Evolutionary conservation across 2,113 vertebrate genomes (phyloP).

Genomic region (Pluvianellus socialis): DNA sequence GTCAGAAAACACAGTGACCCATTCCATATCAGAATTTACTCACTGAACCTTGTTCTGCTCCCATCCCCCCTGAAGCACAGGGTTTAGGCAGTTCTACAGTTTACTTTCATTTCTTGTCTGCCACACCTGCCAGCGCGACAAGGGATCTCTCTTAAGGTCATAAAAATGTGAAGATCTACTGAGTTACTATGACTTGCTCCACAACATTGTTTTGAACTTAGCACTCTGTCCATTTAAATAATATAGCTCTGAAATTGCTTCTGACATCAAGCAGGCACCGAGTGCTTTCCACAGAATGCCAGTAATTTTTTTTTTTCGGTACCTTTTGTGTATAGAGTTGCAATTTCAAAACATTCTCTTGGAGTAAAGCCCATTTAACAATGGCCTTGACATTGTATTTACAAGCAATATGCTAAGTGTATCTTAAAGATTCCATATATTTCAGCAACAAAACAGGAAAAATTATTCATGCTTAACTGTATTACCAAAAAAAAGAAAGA

Average conservation of each 20-base stretch:
- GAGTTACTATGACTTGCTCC: not conserved
- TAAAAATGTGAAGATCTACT: not conserved
- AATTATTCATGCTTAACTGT: not conserved
- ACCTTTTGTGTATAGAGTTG: not conserved
- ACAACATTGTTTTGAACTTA: not conserved
- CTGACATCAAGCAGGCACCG: accelerated
- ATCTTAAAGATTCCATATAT: not conserved
- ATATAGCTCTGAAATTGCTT: not conserved
- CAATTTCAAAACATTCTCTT: not conserved
- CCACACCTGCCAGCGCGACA: not conserved
- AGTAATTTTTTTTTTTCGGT: not conserved
- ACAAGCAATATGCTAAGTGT: not conserved
- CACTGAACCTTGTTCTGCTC: not conserved
- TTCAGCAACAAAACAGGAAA: not conserved
- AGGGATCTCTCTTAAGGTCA: not conserved
- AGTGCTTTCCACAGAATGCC: not conserved
- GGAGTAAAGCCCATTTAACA: not conserved
- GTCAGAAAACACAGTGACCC: not conserved
- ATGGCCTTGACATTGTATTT: not conserved
- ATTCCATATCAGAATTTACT: accelerated
- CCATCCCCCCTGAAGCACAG: not conserved
- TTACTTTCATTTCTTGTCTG: not conserved
- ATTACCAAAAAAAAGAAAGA: not conserved
- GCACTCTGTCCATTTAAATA: not conserved
- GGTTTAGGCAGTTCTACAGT: not conserved